A percentile compares a stretch with the other conserved stretches of the same genome.
Evolutionary conservation across 2,113 vertebrate species (phyloP).

Genomic region (Sigmodon hispidus): DNA sequence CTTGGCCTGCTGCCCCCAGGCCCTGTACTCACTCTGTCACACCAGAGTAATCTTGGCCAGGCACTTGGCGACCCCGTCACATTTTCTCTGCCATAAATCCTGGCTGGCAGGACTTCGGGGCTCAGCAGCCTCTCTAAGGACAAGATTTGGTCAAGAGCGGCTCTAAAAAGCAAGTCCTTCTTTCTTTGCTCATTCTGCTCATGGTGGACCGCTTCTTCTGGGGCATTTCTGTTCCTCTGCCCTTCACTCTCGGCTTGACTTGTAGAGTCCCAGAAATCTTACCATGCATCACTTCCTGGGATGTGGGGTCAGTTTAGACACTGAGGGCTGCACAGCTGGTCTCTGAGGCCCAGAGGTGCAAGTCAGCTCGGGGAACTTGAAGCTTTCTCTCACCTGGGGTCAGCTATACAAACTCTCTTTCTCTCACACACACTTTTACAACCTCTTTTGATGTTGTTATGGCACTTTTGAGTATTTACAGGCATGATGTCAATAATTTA

Average conservation of each 20-base stretch:
- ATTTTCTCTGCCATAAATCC: not conserved
- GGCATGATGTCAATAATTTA: slow-evolving; percentile 45
- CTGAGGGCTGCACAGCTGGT: not conserved
- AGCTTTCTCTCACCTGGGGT: not conserved
- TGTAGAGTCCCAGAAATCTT: not conserved
- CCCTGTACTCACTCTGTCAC: not conserved
- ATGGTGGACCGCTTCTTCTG: not conserved
- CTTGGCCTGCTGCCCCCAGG: not conserved
- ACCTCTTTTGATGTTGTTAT: not conserved
- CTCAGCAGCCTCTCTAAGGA: not conserved
- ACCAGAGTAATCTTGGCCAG: not conserved
- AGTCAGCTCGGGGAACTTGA: not conserved
- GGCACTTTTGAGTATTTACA: slow-evolving; percentile 32
- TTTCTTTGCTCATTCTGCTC: too few species aligned
- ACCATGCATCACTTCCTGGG: fast-evolving
- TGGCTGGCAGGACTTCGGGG: not conserved
- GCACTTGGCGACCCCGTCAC: fast-evolving
- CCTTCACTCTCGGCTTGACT: not conserved
- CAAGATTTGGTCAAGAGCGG: not conserved
- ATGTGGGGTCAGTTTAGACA: fast-evolving
- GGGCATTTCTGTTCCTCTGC: not conserved
- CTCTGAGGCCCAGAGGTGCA: not conserved
- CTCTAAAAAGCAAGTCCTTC: not conserved
- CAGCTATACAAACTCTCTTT: not conserved
- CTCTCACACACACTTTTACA: not conserved